Percentiles rank a stretch among this genome's conserved stretches.
Evolutionary conservation across 2,113 vertebrate species (phyloP).

Genomic region (Todiramphus chloris): DNA sequence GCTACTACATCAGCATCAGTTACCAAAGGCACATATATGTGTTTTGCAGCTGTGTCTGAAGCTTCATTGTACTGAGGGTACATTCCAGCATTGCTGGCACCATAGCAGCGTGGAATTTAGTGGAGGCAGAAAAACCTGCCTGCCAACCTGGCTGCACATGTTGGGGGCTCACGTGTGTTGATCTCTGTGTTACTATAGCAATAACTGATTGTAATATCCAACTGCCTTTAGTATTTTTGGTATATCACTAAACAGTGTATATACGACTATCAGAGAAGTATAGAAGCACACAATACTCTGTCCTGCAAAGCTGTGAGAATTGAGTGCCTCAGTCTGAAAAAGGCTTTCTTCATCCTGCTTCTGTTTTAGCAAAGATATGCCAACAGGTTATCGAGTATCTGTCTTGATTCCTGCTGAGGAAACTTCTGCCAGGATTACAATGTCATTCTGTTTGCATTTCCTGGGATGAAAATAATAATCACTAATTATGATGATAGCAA

Average conservation of each 20-base stretch:
- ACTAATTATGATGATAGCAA: neutral
- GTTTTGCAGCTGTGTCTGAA: neutral
- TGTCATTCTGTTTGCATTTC: neutral
- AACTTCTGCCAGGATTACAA: neutral
- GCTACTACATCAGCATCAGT: neutral
- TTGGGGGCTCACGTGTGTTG: neutral
- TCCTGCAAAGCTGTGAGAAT: neutral
- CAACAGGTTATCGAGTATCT: neutral
- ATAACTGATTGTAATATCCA: neutral
- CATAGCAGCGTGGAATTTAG: rapidly evolving
- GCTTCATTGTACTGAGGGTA: neutral
- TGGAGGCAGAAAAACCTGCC: neutral
- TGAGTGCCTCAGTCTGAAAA: neutral
- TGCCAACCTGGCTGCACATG: neutral
- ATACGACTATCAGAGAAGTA: neutral
- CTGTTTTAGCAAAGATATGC: neutral
- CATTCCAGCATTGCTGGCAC: neutral
- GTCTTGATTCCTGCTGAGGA: neutral
- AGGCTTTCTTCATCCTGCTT: neutral
- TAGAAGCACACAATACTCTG: neutral
- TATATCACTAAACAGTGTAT: rapidly evolving
- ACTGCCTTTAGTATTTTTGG: rapidly evolving
- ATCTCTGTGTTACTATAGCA: neutral
- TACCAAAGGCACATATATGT: neutral
- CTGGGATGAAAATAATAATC: neutral